A percentile compares a stretch with the other conserved stretches of the same genome.
These are phyloP conservation scores for Falco punctatus DNA, from an alignment of 2,113 vertebrate species.

Conservation along the genomic window DNA sequence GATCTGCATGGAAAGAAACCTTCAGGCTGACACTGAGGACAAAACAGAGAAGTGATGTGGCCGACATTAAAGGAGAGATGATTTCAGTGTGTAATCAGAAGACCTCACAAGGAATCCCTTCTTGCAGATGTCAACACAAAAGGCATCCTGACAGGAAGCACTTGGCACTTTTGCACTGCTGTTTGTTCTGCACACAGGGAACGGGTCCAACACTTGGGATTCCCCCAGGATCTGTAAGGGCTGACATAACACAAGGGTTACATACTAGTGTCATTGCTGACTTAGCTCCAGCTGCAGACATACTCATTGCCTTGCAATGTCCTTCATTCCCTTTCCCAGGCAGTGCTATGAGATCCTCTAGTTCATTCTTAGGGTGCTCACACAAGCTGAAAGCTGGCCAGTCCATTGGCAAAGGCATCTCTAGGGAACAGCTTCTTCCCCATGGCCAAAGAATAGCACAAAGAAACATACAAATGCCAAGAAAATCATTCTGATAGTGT, in stretches of 20 bases:
- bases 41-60: neutral
- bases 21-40: neutral
- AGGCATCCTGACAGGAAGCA: neutral
- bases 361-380: neutral
- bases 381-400: neutral
- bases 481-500: neutral
- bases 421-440: neutral
- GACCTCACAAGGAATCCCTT: neutral
- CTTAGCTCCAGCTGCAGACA: neutral
- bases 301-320: neutral
- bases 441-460: neutral
- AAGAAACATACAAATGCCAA: neutral
- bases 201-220: rapidly evolving
- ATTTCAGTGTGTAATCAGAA: neutral
- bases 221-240: neutral
- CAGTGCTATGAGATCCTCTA: neutral
- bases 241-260: neutral
- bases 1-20: neutral
- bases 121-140: neutral
- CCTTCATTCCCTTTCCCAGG: neutral
- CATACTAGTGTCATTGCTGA: neutral
- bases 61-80: neutral
- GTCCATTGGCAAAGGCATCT: neutral
- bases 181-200: neutral
- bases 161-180: neutral